A percentile compares a stretch with the other conserved stretches of the same genome.
phyloP scores from a whole-genome alignment of 2,888 invertebrate species.

The Watsonalla binaria region DNA sequence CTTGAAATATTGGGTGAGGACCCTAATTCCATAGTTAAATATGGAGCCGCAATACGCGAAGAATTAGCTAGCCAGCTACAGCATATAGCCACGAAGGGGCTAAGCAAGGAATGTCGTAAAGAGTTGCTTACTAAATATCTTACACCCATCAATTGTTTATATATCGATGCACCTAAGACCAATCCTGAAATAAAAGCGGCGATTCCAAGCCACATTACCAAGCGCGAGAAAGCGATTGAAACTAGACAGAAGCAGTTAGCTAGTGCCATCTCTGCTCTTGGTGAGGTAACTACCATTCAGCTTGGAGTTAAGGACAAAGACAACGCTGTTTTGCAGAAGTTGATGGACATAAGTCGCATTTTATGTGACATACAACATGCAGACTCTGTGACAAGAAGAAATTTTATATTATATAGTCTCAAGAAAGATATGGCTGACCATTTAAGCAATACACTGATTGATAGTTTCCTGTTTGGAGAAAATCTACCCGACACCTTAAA shows the following conservation, averaged over 20 bases:
- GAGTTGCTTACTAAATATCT: slow-evolving; percentile 15
- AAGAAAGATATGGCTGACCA: slow-evolving; percentile 21
- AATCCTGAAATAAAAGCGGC: slow-evolving; percentile 21
- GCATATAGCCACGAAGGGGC: slow-evolving; percentile 13
- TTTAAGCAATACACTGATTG: slow-evolving; percentile 13
- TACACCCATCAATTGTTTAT: slow-evolving; percentile 14
- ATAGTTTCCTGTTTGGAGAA: slow-evolving; percentile 13
- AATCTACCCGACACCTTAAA: slow-evolving; percentile 14
- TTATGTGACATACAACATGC: slow-evolving; percentile 13
- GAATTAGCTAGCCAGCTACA: slow-evolving; percentile 16
- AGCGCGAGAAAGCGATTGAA: slow-evolving; percentile 20
- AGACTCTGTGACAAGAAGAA: slow-evolving; percentile 11
- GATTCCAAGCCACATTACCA: slow-evolving; percentile 10
- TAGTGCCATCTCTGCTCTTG: slow-evolving; percentile 13
- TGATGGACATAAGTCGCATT: slow-evolving; percentile 12
- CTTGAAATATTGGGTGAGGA: neutral
- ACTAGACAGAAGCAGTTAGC: slow-evolving; percentile 19
- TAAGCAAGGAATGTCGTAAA: slow-evolving; percentile 15
- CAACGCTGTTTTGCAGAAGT: neutral
- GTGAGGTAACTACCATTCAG: slow-evolving; percentile 2
- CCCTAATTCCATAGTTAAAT: slow-evolving; percentile 11
- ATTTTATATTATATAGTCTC: slow-evolving; percentile 9
- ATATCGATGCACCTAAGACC: slow-evolving; percentile 17
- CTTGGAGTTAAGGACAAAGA: slow-evolving; percentile 6
- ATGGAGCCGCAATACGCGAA: slow-evolving; percentile 14